phyloP scores from a whole-genome alignment of 2,113 vertebrate genomes.

The Raja brachyura region DNA sequence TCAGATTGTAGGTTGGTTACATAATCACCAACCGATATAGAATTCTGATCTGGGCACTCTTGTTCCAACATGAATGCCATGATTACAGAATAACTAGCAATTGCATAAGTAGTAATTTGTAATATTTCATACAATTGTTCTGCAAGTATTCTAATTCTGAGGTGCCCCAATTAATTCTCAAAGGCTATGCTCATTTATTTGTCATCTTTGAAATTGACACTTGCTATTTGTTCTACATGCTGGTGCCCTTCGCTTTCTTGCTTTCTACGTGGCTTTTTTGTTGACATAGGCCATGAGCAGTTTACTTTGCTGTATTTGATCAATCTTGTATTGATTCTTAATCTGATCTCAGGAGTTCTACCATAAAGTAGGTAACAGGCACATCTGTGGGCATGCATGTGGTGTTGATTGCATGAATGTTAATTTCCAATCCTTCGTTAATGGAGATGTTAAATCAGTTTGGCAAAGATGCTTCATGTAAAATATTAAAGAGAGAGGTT shows the following conservation, averaged over 20 bases:
- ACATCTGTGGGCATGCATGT: background rate
- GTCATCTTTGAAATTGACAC: background rate
- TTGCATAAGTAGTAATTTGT: background rate
- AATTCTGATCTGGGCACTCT: background rate
- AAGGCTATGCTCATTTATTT: background rate
- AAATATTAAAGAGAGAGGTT: background rate
- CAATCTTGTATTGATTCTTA: background rate
- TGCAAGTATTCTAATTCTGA: background rate
- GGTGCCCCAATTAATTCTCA: background rate
- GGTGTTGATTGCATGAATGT: background rate
- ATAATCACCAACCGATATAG: background rate
- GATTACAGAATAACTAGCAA: background rate
- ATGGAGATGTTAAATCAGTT: background rate
- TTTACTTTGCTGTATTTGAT: background rate
- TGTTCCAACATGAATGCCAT: background rate
- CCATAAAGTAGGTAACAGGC: background rate
- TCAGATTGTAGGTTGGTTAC: background rate
- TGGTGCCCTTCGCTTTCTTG: background rate
- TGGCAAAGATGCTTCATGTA: background rate
- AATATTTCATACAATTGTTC: background rate
- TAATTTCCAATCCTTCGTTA: background rate
- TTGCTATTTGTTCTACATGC: background rate
- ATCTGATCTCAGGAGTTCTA: background rate
- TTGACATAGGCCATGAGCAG: background rate
- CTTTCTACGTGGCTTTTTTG: background rate